Evolutionary conservation across 2,113 vertebrate genomes (phyloP), one percentile per base, ranked within the genome.

Genomic region (Xenopus laevis): DNA sequence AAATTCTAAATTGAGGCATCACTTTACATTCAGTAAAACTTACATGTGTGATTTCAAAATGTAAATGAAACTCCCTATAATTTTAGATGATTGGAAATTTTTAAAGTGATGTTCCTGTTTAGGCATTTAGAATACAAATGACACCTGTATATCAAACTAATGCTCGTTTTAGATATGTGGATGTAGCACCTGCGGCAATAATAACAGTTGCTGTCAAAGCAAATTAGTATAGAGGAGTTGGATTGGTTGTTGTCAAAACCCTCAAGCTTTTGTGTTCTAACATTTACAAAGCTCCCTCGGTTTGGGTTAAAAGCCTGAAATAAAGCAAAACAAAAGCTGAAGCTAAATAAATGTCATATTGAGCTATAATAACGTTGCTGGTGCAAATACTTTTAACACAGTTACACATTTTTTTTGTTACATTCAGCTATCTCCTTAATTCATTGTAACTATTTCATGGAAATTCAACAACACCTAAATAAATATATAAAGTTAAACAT

Each of bases 71-170:
- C 55, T 74, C 57, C 64, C 33, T 74, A 40, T 74, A 74, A 74
- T 59, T 66, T 53, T 18, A 46, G 53, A 58, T 65, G 71, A 74
- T 66, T 74, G 72, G 63, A 66, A 47, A 66, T 57, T 72, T 18
- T 72, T 21, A 44, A 50, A 18, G 63, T 60, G 20, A 59, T 67
- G 20, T 66, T 74, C 40, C 20, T 55, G 13, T 74, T 66, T 74
- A 63, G 57, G 58, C 18, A n/a, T 66, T 73, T 66, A 58, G 62
- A 63, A 73, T 73, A 46, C 33, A 73, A 73, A 73, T 73, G 61
- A 59, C 71, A 66, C 46, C 50, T 59, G 20, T 66, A 74, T 66
- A 74, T 74, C 72, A 74, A 74, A 74, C 67, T 66, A 74, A 67
- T 74, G 52, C 65, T 59, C 15, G 27, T 65, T 27, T 72, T 55